Conservation (phyloP, 1,140 invertebrate genomes). For the Lepidostoma basale region DNA sequence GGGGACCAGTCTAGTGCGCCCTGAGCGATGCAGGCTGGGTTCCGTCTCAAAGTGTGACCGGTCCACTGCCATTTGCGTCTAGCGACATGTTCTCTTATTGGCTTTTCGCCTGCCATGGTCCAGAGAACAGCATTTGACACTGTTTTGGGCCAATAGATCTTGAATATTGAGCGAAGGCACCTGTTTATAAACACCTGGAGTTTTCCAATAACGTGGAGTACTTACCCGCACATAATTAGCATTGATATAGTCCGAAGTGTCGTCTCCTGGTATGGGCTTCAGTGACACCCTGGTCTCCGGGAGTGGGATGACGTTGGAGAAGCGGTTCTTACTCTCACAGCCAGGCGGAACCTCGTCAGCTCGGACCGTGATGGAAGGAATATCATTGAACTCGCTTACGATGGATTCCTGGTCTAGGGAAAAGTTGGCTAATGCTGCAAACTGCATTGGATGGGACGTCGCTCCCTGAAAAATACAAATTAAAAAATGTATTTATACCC, state of each 20-base stretch:
- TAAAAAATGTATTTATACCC: too few relatives aligned
- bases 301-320: conserved; percentile 91
- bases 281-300: conserved; percentile 86
- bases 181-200: too few relatives aligned
- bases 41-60: too few relatives aligned
- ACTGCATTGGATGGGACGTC: conserved; percentile 75
- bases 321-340: conserved; percentile 90
- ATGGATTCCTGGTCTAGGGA: conserved; percentile 73
- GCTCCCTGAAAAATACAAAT: conserved; percentile 61
- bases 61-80: too few relatives aligned
- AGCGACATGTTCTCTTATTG: too few relatives aligned
- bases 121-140: too few relatives aligned
- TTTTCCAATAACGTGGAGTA: conserved; percentile 1
- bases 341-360: conserved; percentile 84
- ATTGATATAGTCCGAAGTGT: conserved; percentile 88
- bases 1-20: too few relatives aligned
- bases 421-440: conserved; percentile 75
- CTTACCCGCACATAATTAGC: conserved; percentile 85
- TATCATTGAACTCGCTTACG: conserved; percentile 76
- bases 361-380: conserved; percentile 76
- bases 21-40: too few relatives aligned
- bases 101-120: too few relatives aligned
- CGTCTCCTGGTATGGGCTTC: conserved; percentile 69
- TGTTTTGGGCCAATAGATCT: too few relatives aligned
- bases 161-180: too few relatives aligned